phyloP scores from a whole-genome alignment of 2,113 vertebrate species.

The Pomatostomus ruficeps region DNA sequence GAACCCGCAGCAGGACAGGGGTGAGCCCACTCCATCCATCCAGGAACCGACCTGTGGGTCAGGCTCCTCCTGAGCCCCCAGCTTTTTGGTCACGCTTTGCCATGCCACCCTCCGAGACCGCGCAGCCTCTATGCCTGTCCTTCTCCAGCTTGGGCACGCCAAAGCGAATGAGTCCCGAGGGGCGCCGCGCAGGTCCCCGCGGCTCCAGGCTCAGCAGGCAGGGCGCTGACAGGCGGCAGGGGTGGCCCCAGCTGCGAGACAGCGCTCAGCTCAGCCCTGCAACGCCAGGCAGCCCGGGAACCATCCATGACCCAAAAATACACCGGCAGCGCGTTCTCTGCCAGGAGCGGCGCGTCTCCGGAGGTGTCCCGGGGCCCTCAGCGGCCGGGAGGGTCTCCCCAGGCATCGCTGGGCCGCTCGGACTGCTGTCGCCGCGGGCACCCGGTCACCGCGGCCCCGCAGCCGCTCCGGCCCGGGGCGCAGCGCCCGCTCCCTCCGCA shows the following conservation, averaged over 20 bases:
- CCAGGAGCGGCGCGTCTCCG: accelerated
- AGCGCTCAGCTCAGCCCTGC: not conserved
- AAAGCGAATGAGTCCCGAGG: accelerated
- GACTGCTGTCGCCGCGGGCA: not conserved
- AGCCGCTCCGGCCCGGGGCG: not conserved
- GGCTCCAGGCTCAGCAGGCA: not conserved
- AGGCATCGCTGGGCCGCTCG: not conserved
- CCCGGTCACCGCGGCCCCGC: not conserved
- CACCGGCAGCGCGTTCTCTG: accelerated
- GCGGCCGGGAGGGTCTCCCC: too few species aligned
- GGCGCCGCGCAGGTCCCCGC: not conserved
- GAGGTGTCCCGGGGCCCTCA: accelerated
- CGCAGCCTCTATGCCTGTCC: accelerated
- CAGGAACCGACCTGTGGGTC: accelerated
- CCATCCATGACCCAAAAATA: accelerated
- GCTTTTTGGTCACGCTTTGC: not conserved
- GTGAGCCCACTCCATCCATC: not conserved
- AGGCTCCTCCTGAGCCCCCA: not conserved
- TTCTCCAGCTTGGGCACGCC: not conserved
- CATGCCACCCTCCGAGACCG: accelerated
- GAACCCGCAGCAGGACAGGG: accelerated
- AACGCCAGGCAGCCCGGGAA: not conserved
- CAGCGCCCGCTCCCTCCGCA: not conserved
- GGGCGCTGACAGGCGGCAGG: not conserved
- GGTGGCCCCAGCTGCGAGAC: not conserved